A percentile compares a stretch with the other conserved stretches of the same genome.
Conservation (phyloP, 2,888 invertebrate genomes). For the Leptothorax acervorum region DNA sequence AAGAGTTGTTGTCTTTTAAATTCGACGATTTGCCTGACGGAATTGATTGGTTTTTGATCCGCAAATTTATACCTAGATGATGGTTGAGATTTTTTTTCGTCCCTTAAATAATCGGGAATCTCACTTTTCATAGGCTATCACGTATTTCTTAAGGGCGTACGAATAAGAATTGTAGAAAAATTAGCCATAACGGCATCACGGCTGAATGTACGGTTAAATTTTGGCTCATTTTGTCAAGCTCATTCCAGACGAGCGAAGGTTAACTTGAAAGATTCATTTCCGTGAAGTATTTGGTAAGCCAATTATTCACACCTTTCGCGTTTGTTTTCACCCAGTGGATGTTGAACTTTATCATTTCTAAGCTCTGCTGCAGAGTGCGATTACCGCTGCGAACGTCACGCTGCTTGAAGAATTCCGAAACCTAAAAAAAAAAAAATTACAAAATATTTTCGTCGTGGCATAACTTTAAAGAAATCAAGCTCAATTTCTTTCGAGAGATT, state of each 20-base stretch:
- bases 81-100: constrained; percentile 53
- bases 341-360: constrained; percentile 93
- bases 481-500: background rate
- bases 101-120: constrained; percentile 30
- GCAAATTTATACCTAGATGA: constrained; percentile 62
- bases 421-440: constrained; percentile 84
- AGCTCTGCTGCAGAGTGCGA: constrained; percentile 90
- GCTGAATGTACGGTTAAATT: constrained; percentile 43
- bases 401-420: constrained; percentile 88
- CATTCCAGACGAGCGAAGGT: constrained; percentile 67
- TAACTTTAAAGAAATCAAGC: background rate
- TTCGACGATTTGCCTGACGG: constrained; percentile 32
- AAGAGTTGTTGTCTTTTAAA: constrained; percentile 30
- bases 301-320: constrained; percentile 86
- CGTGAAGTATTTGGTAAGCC: constrained; percentile 86
- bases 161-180: constrained; percentile 60
- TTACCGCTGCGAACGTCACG: constrained; percentile 88
- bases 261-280: constrained; percentile 70
- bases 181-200: constrained; percentile 56
- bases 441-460: background rate
- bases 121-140: constrained; percentile 55
- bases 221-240: constrained; percentile 55
- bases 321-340: constrained; percentile 91
- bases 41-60: constrained; percentile 65
- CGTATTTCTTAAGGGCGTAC: constrained; percentile 37